These are phyloP conservation scores for Cotesia vestalis DNA, from an alignment of 1,140 invertebrate genomes.

Conservation along the genomic window DNA sequence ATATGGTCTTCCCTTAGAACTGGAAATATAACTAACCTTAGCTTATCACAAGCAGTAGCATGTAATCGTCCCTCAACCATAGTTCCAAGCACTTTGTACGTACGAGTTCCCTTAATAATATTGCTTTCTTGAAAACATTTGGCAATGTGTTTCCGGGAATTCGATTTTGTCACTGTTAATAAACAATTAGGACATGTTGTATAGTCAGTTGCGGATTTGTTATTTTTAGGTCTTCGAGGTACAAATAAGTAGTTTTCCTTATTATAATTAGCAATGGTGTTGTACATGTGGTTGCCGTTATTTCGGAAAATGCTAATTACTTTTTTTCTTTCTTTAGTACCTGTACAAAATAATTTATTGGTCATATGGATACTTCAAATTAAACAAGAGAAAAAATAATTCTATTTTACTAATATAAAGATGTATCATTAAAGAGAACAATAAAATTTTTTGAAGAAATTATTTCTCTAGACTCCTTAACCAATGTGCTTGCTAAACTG, in stretches of 20 bases:
- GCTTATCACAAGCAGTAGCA: background rate
- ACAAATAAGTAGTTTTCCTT: background rate
- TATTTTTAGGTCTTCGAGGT: background rate
- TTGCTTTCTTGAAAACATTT: background rate
- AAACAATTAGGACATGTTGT: too few relatives aligned
- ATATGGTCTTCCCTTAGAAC: slow-evolving; percentile 32
- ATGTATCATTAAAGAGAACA: too few relatives aligned
- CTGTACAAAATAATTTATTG: background rate
- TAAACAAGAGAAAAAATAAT: too few relatives aligned
- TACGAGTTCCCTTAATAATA: background rate
- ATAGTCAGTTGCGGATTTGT: background rate
- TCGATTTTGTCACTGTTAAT: too few relatives aligned
- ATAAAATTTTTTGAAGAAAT: too few relatives aligned
- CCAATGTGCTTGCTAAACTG: too few relatives aligned
- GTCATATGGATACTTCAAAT: too few relatives aligned
- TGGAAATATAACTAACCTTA: slow-evolving; percentile 30
- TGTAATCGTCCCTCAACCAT: slow-evolving; percentile 25
- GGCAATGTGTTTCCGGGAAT: too few relatives aligned
- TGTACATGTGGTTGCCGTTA: background rate
- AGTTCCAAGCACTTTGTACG: background rate
- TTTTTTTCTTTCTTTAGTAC: background rate
- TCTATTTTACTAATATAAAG: too few relatives aligned
- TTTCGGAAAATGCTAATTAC: background rate
- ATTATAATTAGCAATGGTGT: background rate
- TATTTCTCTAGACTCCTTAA: too few relatives aligned